Conservation (phyloP, 2,797 vertebrate species). For the Cuniculus paca region DNA sequence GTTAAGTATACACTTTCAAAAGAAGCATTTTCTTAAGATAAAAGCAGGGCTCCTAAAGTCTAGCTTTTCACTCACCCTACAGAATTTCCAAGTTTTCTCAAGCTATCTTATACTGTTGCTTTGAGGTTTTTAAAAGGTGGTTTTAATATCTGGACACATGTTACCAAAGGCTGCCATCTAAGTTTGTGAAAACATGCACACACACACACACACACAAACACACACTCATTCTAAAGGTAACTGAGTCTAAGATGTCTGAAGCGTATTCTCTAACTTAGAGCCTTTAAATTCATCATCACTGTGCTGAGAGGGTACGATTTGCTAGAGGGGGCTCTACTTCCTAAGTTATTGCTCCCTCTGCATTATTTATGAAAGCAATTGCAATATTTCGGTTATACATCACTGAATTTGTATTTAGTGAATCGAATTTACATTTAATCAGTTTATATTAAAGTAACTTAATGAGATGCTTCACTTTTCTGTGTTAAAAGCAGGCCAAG, state of each 20-base stretch:
- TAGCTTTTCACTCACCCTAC: conserved; percentile 3
- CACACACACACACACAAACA: too few species aligned
- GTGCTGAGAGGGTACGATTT: conserved; percentile 44
- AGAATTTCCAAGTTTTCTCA: not conserved
- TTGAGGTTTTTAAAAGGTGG: not conserved
- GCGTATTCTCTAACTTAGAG: not conserved
- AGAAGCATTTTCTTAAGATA: not conserved
- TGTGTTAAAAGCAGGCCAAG: conserved; percentile 66
- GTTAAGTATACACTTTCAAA: not conserved
- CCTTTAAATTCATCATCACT: conserved; percentile 1
- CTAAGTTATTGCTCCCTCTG: not conserved
- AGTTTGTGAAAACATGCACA: not conserved
- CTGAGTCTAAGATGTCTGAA: conserved; percentile 21
- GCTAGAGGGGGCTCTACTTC: not conserved
- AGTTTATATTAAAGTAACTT: conserved; percentile 55
- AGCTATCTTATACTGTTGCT: not conserved
- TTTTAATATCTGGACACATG: not conserved
- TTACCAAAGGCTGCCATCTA: not conserved
- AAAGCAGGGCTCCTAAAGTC: not conserved
- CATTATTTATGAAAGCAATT: conserved; percentile 68
- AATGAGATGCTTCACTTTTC: conserved; percentile 50
- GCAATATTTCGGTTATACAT: conserved; percentile 54
- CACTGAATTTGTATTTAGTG: conserved; percentile 66
- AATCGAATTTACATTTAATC: conserved; percentile 69
- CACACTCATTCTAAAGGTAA: not conserved